A percentile compares a stretch with the other conserved stretches of the same genome.
Conservation (phyloP, 2,888 invertebrate species). For the Apotomis capreana region DNA sequence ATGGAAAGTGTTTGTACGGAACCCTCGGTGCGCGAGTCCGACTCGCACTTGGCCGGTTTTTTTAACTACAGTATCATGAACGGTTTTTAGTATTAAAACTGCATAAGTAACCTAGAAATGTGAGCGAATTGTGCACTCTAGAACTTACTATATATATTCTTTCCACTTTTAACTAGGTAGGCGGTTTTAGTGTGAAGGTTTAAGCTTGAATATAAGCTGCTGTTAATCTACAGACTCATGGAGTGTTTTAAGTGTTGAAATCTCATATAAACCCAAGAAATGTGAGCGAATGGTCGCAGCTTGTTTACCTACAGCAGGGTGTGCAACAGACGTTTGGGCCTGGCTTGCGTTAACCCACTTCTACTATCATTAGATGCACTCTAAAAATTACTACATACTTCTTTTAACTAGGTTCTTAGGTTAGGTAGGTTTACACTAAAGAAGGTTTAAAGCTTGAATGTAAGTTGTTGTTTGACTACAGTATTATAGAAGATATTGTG, state of each 20-base stretch:
- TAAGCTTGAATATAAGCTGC: neutral
- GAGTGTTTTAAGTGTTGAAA: no score
- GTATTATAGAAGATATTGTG: no score
- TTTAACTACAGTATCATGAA: neutral
- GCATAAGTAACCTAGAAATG: constrained; percentile 52
- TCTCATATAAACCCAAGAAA: constrained; percentile 53
- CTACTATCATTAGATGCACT: constrained; percentile 50
- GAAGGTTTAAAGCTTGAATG: neutral
- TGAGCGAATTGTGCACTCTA: constrained; percentile 52
- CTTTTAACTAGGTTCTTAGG: neutral
- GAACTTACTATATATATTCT: constrained; percentile 35
- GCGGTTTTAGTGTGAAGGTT: neutral
- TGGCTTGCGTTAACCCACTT: constrained; percentile 55
- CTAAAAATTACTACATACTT: constrained; percentile 39
- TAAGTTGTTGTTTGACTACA: neutral
- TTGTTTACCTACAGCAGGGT: constrained; percentile 54
- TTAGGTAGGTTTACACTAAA: no score
- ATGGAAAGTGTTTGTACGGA: no score
- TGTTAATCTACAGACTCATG: no score
- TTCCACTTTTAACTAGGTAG: neutral
- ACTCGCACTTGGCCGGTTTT: no score
- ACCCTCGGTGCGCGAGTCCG: no score
- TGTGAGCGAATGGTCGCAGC: constrained; percentile 53
- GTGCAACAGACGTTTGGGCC: constrained; percentile 50
- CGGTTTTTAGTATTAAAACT: neutral